Percentiles rank a stretch among this genome's conserved stretches.
phyloP scores from a whole-genome alignment of 2,888 invertebrate species.

The Sisyra nigra region DNA sequence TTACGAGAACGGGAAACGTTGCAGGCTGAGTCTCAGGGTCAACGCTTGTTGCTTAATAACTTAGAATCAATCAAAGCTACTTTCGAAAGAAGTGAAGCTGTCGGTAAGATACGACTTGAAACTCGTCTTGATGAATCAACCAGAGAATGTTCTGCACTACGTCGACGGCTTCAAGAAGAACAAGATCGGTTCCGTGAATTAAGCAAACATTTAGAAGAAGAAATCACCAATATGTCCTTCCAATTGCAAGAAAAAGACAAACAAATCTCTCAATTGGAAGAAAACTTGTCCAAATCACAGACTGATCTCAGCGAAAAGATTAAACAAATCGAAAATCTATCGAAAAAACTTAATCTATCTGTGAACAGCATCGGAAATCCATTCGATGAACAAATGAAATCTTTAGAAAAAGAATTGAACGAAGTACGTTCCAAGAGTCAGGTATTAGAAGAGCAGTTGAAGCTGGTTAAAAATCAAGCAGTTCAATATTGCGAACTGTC shows the following conservation, averaged over 20 bases:
- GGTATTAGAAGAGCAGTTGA: slow-evolving; percentile 53
- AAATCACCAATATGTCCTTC: slow-evolving; percentile 46
- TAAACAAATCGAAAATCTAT: slow-evolving; percentile 48
- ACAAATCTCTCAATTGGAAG: slow-evolving; percentile 42
- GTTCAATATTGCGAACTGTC: slow-evolving; percentile 77
- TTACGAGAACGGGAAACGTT: slow-evolving; percentile 66
- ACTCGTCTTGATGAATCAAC: slow-evolving; percentile 60
- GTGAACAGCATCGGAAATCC: slow-evolving; percentile 29
- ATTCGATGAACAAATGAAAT: slow-evolving; percentile 47
- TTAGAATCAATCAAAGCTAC: slow-evolving; percentile 81
- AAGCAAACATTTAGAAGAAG: slow-evolving; percentile 48
- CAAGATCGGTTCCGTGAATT: slow-evolving; percentile 65
- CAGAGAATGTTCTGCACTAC: slow-evolving; percentile 60
- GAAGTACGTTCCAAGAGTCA: slow-evolving; percentile 47
- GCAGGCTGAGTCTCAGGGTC: slow-evolving; percentile 61
- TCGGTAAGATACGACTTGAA: slow-evolving; percentile 58
- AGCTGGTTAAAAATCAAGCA: slow-evolving; percentile 55
- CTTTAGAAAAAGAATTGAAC: slow-evolving; percentile 48
- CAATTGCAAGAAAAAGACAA: slow-evolving; percentile 57
- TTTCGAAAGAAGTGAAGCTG: slow-evolving; percentile 69
- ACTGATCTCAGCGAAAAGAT: slow-evolving; percentile 42
- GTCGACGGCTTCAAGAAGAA: slow-evolving; percentile 66
- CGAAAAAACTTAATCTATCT: slow-evolving; percentile 44
- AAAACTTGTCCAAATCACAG: slow-evolving; percentile 40
- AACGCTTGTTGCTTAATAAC: slow-evolving; percentile 64